phyloP scores from a whole-genome alignment of 2,113 vertebrate species.

The Parus major region DNA sequence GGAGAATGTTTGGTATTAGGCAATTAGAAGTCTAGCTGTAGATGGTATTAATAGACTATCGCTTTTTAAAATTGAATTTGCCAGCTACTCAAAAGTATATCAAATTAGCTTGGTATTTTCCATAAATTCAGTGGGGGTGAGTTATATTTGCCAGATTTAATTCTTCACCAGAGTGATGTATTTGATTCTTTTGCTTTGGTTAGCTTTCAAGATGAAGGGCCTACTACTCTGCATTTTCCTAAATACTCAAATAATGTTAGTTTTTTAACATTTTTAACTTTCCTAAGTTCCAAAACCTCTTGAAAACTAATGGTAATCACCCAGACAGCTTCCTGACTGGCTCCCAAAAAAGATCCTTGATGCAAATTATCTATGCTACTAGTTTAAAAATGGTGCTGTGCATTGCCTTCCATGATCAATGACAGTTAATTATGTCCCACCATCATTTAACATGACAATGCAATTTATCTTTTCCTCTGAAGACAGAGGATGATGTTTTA shows the following conservation, averaged over 20 bases:
- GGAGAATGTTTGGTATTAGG: slow-evolving; percentile 23
- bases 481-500: slow-evolving; percentile 22
- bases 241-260: not conserved
- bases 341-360: not conserved
- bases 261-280: not conserved
- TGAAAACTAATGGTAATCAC: not conserved
- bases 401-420: slow-evolving; percentile 27
- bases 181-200: not conserved
- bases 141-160: not conserved
- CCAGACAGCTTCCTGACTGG: slow-evolving; percentile 5
- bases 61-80: slow-evolving; percentile 13
- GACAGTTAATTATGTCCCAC: slow-evolving; percentile 52
- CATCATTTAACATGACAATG: slow-evolving; percentile 43
- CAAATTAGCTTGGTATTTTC: slow-evolving; percentile 22
- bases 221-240: not conserved
- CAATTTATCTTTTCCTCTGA: slow-evolving; percentile 33
- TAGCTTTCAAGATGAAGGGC: not conserved
- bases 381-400: slow-evolving; percentile 34
- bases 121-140: not conserved
- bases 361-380: slow-evolving; percentile 17
- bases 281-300: not conserved
- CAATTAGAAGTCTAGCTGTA: slow-evolving; percentile 49
- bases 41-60: slow-evolving; percentile 41
- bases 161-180: not conserved
- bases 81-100: slow-evolving; percentile 18